Conservation (phyloP, 2,888 invertebrate species). For the Sphaerophoria taeniata region DNA sequence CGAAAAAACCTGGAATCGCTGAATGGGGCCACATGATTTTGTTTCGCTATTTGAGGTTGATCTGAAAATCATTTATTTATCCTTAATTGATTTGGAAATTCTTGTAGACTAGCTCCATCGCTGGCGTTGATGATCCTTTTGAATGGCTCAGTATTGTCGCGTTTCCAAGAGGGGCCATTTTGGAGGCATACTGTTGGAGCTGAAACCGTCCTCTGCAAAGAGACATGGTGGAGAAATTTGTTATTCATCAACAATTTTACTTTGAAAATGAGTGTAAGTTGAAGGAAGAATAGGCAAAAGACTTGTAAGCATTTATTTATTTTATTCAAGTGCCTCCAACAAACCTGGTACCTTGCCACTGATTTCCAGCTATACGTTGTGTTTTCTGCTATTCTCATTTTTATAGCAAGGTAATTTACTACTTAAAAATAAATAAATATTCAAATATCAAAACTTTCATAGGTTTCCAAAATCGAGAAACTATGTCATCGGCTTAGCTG, state of each 20-base stretch:
- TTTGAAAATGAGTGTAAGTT: slow-evolving; percentile 77
- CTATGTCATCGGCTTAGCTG: slow-evolving; percentile 63
- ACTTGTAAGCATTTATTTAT: background rate
- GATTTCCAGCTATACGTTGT: slow-evolving; percentile 81
- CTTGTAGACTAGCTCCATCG: slow-evolving; percentile 78
- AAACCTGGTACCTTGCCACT: slow-evolving; percentile 80
- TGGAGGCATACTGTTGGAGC: slow-evolving; percentile 80
- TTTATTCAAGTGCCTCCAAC: slow-evolving; percentile 79
- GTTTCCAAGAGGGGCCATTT: slow-evolving; percentile 82
- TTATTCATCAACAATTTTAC: slow-evolving; percentile 81
- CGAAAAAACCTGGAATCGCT: slow-evolving; percentile 69
- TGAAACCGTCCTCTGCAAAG: slow-evolving; percentile 80
- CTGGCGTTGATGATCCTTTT: slow-evolving; percentile 77
- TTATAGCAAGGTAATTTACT: slow-evolving; percentile 77
- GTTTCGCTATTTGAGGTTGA: slow-evolving; percentile 78
- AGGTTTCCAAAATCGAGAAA: slow-evolving; percentile 75
- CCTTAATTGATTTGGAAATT: no score
- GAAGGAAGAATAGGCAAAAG: background rate
- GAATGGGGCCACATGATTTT: slow-evolving; percentile 76
- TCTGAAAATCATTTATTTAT: background rate
- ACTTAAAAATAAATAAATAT: background rate
- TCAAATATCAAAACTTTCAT: background rate
- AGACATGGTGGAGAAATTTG: slow-evolving; percentile 82
- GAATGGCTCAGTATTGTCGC: slow-evolving; percentile 80
- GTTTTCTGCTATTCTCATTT: slow-evolving; percentile 77